Conservation (phyloP, 2,113 vertebrate species). For the Chamaetylas fuelleborni region DNA sequence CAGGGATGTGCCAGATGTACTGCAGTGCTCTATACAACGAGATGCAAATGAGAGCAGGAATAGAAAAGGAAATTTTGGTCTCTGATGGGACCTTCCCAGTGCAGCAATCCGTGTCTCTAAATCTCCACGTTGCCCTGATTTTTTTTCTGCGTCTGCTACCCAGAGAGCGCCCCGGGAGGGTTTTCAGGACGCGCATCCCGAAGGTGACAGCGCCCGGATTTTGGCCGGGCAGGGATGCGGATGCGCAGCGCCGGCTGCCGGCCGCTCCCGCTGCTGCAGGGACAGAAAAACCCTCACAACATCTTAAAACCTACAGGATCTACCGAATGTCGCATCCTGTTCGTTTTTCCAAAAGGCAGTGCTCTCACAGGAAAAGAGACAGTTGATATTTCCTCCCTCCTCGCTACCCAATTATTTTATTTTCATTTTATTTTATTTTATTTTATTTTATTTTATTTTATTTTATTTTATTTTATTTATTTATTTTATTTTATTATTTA, state of each 20-base stretch:
- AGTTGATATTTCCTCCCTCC: background rate
- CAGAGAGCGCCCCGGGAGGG: rapidly evolving
- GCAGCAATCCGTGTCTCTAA: no score
- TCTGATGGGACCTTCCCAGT: background rate
- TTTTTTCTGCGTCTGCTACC: background rate
- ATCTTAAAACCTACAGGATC: rapidly evolving
- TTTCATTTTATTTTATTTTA: background rate
- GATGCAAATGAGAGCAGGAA: background rate
- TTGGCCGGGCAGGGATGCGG: rapidly evolving
- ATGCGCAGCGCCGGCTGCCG: background rate
- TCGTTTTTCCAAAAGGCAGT: background rate
- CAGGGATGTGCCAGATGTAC: background rate
- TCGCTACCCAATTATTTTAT: rapidly evolving
- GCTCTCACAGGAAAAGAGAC: rapidly evolving
- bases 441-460: background rate
- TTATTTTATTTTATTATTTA: background rate
- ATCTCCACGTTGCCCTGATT: background rate
- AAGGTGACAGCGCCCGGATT: rapidly evolving
- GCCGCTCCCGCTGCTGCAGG: rapidly evolving
- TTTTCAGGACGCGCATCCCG: rapidly evolving
- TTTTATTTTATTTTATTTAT: background rate
- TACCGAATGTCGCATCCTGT: rapidly evolving
- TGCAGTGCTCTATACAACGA: background rate
- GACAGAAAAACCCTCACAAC: rapidly evolving
- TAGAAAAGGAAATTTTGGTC: background rate